A percentile compares a stretch with the other conserved stretches of the same genome.
Conservation (phyloP, 2,888 invertebrate species). For the Muscina levida region DNA sequence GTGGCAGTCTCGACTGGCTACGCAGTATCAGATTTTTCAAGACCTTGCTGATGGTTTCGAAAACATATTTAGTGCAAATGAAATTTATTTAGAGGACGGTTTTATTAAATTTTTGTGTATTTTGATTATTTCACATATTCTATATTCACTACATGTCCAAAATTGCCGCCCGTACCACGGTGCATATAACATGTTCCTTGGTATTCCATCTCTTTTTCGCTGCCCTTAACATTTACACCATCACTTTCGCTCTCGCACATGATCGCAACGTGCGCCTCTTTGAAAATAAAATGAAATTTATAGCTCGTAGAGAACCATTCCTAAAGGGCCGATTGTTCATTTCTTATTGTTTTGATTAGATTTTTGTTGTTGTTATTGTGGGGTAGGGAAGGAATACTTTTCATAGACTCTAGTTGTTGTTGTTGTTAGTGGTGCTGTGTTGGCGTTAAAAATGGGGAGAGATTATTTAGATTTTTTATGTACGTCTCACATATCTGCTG, state of each 20-base stretch:
- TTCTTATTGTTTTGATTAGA: constrained; percentile 33
- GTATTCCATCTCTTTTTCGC: constrained; percentile 2
- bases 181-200: too few relatives aligned
- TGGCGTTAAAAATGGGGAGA: constrained; percentile 59
- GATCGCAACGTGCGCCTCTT: background rate
- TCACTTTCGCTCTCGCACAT: background rate
- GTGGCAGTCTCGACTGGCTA: too few relatives aligned
- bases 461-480: constrained; percentile 58
- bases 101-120: too few relatives aligned
- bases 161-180: too few relatives aligned
- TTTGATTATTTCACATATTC: too few relatives aligned
- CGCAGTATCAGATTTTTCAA: too few relatives aligned
- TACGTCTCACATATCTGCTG: constrained; percentile 6
- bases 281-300: constrained; percentile 18
- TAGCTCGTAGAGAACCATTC: constrained; percentile 5
- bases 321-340: constrained; percentile 51
- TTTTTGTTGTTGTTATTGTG: background rate
- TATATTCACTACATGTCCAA: too few relatives aligned
- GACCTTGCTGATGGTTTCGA: too few relatives aligned
- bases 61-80: too few relatives aligned
- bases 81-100: too few relatives aligned
- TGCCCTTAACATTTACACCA: background rate
- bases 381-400: constrained; percentile 1
- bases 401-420: constrained; percentile 17
- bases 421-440: constrained; percentile 37